Base-by-base conservation (phyloP, 2,113 vertebrate genomes). In the Microcebus griseorufus region DNA sequence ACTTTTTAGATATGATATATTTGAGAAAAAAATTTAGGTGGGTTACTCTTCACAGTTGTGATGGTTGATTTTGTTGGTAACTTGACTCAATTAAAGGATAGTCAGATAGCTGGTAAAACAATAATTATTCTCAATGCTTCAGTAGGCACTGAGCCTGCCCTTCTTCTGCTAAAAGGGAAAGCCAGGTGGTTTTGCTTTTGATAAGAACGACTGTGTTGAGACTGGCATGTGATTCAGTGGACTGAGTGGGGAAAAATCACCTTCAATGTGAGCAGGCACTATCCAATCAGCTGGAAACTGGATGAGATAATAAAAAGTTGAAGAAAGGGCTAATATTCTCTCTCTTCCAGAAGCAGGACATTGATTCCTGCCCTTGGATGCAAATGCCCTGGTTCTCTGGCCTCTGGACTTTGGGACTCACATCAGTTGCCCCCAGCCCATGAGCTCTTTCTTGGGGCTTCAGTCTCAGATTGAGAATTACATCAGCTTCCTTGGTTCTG, bases 101-200 rank as follows among this genome's bases (percentile, higher is more conserved):
- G 37, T 90, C 37, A 14, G 53, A 55, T 55, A 18, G 34, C 39
- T 80, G 22, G 39, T 45, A 27, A 73, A 73, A 23, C 39, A 16
- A 42, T 45, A 73, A 73, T 73, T 73, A 45, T 13, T 45, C 70
- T 73, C 39, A 45, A 4, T 73, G 39, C 18, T 29, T 90, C 14
- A 5, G 29, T 27, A 29, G n/a, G 12, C 14, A 65, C 1, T 0
- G 6, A 39, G 14, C 5, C 12, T 23, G 16, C 10, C 23, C 5
- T 4, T 55, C 16, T 69, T 53, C 62, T 55, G 16, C 53, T 39
- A 18, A 80, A 69, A 32, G 13, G 14, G 8, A 81, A 42, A 58
- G 5, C 4, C 25, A 69, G 3, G 27, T 42, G 34, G 0, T 25
- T 60, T 69, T 55, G 1, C n/a, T 80, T 53, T 25, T 17, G 34